A percentile compares a stretch with the other conserved stretches of the same genome.
phyloP scores from a whole-genome alignment of 2,888 invertebrate genomes.

The Eupithecia tripunctaria region DNA sequence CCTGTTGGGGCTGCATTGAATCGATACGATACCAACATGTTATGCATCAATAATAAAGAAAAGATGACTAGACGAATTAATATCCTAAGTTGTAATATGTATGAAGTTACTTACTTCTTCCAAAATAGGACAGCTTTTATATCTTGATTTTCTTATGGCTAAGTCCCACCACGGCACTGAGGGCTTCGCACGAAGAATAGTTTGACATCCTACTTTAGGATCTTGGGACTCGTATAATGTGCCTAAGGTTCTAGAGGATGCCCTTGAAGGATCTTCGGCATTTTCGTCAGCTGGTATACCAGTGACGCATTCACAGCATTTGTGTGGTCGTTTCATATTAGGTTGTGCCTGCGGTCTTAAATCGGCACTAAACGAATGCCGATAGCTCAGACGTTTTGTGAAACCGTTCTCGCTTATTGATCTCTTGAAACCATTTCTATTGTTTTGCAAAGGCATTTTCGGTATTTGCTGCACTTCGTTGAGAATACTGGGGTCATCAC shows the following conservation, averaged over 20 bases:
- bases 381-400: constrained; percentile 76
- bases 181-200: constrained; percentile 87
- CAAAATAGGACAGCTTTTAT: constrained; percentile 92
- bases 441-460: constrained; percentile 76
- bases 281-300: constrained; percentile 75
- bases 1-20: background rate
- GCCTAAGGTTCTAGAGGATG: constrained; percentile 73
- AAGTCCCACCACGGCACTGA: constrained; percentile 95
- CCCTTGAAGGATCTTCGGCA: constrained; percentile 60
- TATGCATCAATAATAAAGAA: background rate
- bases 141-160: constrained; percentile 91
- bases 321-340: constrained; percentile 68
- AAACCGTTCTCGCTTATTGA: constrained; percentile 81
- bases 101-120: constrained; percentile 82
- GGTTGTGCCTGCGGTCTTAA: constrained; percentile 64
- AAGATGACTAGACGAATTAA: background rate
- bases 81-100: constrained; percentile 2
- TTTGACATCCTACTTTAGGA: constrained; percentile 88
- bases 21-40: background rate
- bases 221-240: constrained; percentile 84
- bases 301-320: constrained; percentile 81
- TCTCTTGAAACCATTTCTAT: constrained; percentile 76
- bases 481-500: constrained; percentile 67
- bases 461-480: constrained; percentile 78
- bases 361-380: constrained; percentile 81